Base-by-base conservation (phyloP, 2,888 invertebrate genomes). In the Netelia virgata region DNA sequence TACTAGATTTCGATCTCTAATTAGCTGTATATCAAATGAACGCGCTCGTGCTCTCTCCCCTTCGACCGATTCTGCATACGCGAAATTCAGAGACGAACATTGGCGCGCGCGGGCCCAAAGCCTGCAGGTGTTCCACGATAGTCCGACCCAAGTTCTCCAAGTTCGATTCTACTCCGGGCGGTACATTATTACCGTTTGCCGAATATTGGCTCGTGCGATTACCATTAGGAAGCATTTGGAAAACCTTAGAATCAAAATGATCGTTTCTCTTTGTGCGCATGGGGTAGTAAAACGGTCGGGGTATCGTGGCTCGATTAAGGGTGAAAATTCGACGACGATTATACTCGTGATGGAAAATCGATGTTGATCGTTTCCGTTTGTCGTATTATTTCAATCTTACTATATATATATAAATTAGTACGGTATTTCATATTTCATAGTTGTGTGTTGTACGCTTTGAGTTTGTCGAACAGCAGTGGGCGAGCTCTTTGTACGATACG, bases 1-100 rank as follows among this genome's bases (percentile, higher is more conserved):
- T 28, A 28, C 28, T 86, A 91, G 92, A 93, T 93, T 93, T 91
- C 90, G 91, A 93, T 93, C 93, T 92, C 90, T 92, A 92, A 93
- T 93, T 93, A 93, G 92, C 92, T 92, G 91, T 92, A 92, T 91
- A 93, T 93, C 92, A 92, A 93, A 91, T 91, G 91, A 91, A 91
- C 90, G 88, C 90, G 87, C 87, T 88, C 85, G 76, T 74, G 61
- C 86, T 86, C n/a, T 84, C 84, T 88, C 78, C 85, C 72, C 73
- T 61, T 78, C 72, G 73, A 59, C 75, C 61, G 36, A 20, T 18
- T 69, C 66, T n/a, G 36, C 41, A 14, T 61, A 41, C 47, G 68
- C 16, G 77, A 69, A 77, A 68, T 68, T 68, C 59, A 77, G 69
- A 47, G 53, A 77, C 77, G 69, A 70, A 50, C 77, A 69, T 70